Base-by-base conservation (phyloP, 2,113 vertebrate genomes). In the Plecturocebus donacophilus region DNA sequence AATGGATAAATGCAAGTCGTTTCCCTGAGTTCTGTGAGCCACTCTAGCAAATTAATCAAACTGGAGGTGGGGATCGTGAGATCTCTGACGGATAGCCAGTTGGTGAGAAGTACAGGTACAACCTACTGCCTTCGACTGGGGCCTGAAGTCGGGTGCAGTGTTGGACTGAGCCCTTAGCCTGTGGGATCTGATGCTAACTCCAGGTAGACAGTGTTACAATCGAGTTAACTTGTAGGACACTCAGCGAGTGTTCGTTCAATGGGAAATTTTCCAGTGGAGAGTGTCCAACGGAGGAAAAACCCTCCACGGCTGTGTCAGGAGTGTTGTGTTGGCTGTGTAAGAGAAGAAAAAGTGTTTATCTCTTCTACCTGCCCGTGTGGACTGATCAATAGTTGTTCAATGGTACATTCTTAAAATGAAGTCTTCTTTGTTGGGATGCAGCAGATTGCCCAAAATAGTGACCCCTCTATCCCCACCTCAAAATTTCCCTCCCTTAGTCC, bases 361-460 rank as follows among this genome's bases (percentile, higher is more conserved):
- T 75, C n/a, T 75, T 75, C 20, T 25, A 75, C 40, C 19, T 40
- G 30, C 25, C 49, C 52, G 17, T 12, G 35, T 86, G 54, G 54
- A 47, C 19, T 93, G 64, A 81, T 27, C 16, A 81, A 68, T 66
- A 58, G 64, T 47, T 87, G 73, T 17, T 68, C 79, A 75, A 52
- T 80, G 58, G 45, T 64, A 95, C 61, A 90, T 25, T 82, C 25
- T 87, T 94, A 76, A 91, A 93, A 61, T 61, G 84, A 96, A 87
- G 47, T 13, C 30, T 27, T 87, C 82, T 35, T 87, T 88, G 42
- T 14, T 19, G 35, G 35, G 27, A 47, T 90, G 20, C 25, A 66
- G 13, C 47, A 14, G 42, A 71, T 71, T 25, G 52, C 75, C 47
- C 71, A 88, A 77, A 88, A 77, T 35, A 52, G 17, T 52, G 49